Conservation (phyloP, 64 coral and sea anemone species). For the Porites australiensis region DNA sequence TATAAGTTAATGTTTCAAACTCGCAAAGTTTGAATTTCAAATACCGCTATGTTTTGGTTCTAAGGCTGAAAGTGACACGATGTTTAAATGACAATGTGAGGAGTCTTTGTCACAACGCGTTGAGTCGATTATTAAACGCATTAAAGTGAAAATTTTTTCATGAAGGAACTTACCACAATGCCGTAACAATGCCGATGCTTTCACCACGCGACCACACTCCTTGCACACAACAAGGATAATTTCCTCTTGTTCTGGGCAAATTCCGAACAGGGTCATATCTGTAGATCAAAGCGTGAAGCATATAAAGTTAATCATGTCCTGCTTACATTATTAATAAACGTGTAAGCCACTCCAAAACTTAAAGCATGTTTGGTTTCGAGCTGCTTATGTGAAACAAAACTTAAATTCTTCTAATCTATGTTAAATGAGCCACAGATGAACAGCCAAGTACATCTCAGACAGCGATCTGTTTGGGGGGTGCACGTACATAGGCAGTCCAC, state of each 20-base stretch:
- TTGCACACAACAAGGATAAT: slow-evolving; percentile 85
- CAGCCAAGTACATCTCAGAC: neutral
- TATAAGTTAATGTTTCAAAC: too few species aligned
- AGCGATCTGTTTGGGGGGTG: slow-evolving; percentile 5
- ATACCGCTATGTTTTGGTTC: neutral
- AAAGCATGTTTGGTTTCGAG: slow-evolving; percentile 48
- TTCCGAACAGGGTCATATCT: slow-evolving; percentile 97
- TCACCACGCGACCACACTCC: slow-evolving; percentile 85
- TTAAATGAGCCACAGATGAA: neutral
- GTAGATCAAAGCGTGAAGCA: slow-evolving; percentile 71
- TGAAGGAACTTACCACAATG: slow-evolving; percentile 85
- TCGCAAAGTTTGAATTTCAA: neutral
- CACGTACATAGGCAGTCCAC: slow-evolving; percentile 4
- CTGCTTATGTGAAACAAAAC: slow-evolving; percentile 18
- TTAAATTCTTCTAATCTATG: neutral
- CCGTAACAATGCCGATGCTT: slow-evolving; percentile 83
- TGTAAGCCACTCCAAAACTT: slow-evolving; percentile 48
- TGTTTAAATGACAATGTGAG: slow-evolving; percentile 17
- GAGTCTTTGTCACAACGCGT: neutral
- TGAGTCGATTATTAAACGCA: neutral
- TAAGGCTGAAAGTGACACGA: neutral
- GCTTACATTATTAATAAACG: slow-evolving; percentile 82
- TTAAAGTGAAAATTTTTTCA: neutral
- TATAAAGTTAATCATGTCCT: slow-evolving; percentile 51
- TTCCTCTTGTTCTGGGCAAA: slow-evolving; percentile 93